Base-by-base conservation (phyloP, 2,888 invertebrate genomes). In the Lumbricus terrestris region DNA sequence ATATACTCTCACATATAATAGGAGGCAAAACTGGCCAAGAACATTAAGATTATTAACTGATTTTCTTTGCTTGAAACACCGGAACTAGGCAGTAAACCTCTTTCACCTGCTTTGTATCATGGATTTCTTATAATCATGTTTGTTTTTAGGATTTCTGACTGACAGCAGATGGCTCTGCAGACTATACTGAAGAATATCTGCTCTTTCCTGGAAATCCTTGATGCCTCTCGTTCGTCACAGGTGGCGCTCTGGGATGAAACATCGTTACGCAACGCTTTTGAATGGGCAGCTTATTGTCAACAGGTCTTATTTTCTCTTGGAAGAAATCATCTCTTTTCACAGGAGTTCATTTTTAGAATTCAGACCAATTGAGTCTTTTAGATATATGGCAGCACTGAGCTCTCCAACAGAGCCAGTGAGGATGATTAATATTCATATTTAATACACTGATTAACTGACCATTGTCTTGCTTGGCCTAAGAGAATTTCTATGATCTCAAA, bases 101-200 rank as follows among this genome's bases (percentile, higher is more conserved):
- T 23, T 54, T n/a, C n/a, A 69, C 69, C 69, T n/a, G n/a, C n/a
- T n/a, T n/a, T n/a, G n/a, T n/a, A n/a, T n/a, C n/a, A n/a, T n/a
- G n/a, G n/a, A n/a, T n/a, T n/a, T n/a, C n/a, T n/a, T n/a, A n/a
- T n/a, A n/a, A n/a, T n/a, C n/a, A n/a, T n/a, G n/a, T 29, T 11
- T n/a, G 29, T 69, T 69, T 69, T 29, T 69, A 69, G 69, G n/a
- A n/a, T n/a, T 69, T 0, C n/a, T 11, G 69, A 13, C 29, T n/a
- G 69, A 69, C 8, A 69, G 11, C 29, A 69, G 35, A 85, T 85
- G 85, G 85, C 85, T 20, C 85, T 85, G 34, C 35, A 37, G 37
- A 37, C 85, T 35, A 15, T 85, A 34, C 85, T 85, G 35, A 85
- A 85, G n/a, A 85, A 85, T 33, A 85, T 85, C 85, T 85, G 85